Base-by-base conservation (phyloP, 2,888 invertebrate genomes). In the Nasonovia ribisnigri region DNA sequence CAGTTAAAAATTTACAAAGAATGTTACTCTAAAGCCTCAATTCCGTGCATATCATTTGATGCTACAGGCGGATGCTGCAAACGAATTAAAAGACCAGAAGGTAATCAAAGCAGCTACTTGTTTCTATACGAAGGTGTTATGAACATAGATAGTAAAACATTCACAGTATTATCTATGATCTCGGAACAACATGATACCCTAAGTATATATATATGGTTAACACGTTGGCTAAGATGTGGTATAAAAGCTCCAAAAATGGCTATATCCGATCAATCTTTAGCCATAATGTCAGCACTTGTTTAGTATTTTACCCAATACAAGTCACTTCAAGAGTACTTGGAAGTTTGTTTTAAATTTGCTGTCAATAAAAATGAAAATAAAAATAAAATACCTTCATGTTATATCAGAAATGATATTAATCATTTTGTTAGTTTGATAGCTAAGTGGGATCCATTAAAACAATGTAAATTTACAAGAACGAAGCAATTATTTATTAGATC, bases 51-150 rank as follows among this genome's bases (percentile, higher is more conserved):
- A 51, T 51, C 51, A 51, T 20, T 51, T 51, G 51, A 51, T 51
- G 51, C 51, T 51, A 20, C 51, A 20, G 51, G 51, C 2, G 51
- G 51, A 51, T 77, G 77, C 36, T 77, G 77, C 5, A 77, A 77
- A 36, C 3, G 5, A 77, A n/a, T 77, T 36, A 13, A 77, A 86
- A 86, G 46, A 46, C 46, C 46, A 24, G 46, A 46, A 24, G 43
- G 13, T 46, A 86, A 46, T 46, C 26, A 46, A 11, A 46, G 86
- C 11, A 46, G 46, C 46, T 26, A 86, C 6, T 46, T 86, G 13
- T 86, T 86, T 86, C 46, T 86, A 3, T 86, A 86, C 26, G 84
- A 86, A 86, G 46, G 46, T 86, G 46, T 86, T 3, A 86, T 86
- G 86, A 26, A 86, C 26, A 10, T 86, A 2, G 13, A 86, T 46